Evolutionary conservation across 2,797 vertebrate genomes (phyloP), one percentile per base, ranked within the genome.

Genomic region (Anguilla pacifica): DNA sequence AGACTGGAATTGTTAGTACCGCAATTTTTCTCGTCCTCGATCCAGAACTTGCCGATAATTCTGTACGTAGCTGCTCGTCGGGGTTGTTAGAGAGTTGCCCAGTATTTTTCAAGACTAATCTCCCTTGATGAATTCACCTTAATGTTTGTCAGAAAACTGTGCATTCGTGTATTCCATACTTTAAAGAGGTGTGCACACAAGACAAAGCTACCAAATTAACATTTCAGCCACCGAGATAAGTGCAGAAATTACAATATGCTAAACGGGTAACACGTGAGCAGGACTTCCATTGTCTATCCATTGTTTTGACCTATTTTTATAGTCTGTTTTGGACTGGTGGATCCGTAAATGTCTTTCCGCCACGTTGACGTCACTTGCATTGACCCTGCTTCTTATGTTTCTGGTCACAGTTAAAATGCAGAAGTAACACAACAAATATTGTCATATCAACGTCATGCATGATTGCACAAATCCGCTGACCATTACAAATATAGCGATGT

Each of bases 401-500:
- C 79, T 67, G 79, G 39, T n/a, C 77, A 28, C 55, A 49, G 22
- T 64, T 25, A 46, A 28, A 67, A 67, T 51, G 85, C 35, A 86
- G 70, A 87, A 70, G 83, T 84, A 86, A 85, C 13, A 88, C 84
- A 85, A 86, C 53, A 61, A 84, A 53, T 3, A 39, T 31, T 17
- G 13, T 84, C 43, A 46, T 87, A 64, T 74, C 87, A 85, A 89
- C 86, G 86, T 35, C 59, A 87, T 46, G 84, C 86, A 25, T 87
- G 88, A n/a, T 83, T 83, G 55, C 35, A 84, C 82, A 57, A 86
- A 83, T 67, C 61, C 67, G 51, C 39, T 72, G 70, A 53, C n/a
- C 55, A 28, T 83, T 17, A 7, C 39, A 39, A 59, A 88, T 61
- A 51, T 35, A 55, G 87, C 25, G 35, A 53, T 43, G 67, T 46